These are phyloP conservation scores for Apamea epomidion DNA, from an alignment of 2,888 invertebrate genomes.

Conservation along the genomic window DNA sequence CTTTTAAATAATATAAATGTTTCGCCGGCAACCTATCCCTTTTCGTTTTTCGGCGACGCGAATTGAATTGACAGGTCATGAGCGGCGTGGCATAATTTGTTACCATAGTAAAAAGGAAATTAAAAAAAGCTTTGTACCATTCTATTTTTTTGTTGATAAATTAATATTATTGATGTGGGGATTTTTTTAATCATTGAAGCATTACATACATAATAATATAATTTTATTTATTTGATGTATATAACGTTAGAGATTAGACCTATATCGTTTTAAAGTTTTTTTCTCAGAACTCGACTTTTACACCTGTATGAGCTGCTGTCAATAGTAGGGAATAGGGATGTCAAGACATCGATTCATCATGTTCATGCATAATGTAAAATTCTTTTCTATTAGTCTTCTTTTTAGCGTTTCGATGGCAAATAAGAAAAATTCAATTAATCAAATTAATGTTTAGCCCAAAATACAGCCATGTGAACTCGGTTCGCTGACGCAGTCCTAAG, in stretches of 20 bases:
- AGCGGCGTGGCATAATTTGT: constrained; percentile 82
- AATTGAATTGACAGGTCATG: constrained; percentile 79
- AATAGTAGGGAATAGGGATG: constrained; percentile 10
- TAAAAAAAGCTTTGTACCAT: background rate
- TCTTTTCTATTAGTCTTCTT: background rate
- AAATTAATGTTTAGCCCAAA: background rate
- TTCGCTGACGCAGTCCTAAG: background rate
- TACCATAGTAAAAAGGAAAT: constrained; percentile 61
- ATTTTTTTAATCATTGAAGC: background rate
- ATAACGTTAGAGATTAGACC: background rate
- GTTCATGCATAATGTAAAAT: background rate
- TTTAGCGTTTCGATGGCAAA: too few species aligned
- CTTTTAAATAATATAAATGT: constrained; percentile 46
- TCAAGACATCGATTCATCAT: background rate
- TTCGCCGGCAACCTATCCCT: constrained; percentile 86
- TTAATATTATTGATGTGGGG: too few species aligned
- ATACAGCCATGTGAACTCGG: background rate
- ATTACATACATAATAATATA: background rate
- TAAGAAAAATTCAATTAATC: background rate
- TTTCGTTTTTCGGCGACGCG: constrained; percentile 71
- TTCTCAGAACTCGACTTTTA: background rate
- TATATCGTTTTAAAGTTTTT: background rate
- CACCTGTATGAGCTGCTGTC: background rate
- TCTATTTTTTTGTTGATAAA: background rate
- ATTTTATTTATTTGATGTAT: background rate